These are phyloP conservation scores for Sphaeramia orbicularis DNA, from an alignment of 2,797 vertebrate genomes.

Conservation along the genomic window DNA sequence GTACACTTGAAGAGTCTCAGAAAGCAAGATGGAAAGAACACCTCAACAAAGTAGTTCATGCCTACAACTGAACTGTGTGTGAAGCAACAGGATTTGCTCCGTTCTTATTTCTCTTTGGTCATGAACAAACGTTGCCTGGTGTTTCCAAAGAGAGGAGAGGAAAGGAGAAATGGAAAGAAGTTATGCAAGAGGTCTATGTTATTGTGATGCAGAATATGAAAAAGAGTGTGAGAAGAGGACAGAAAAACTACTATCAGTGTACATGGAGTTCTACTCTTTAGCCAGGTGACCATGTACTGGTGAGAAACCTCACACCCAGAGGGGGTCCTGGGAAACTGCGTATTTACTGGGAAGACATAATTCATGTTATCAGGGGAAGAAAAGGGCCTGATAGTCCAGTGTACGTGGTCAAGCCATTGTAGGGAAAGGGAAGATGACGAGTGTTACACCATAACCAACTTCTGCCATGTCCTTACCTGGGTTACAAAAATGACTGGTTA, in stretches of 20 bases:
- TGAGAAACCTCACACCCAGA: neutral
- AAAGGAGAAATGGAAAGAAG: neutral
- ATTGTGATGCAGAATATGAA: neutral
- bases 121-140: neutral
- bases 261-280: neutral
- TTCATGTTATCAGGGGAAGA: slow-evolving; percentile 5
- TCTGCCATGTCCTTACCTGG: too few relatives aligned
- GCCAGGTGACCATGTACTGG: slow-evolving; percentile 2
- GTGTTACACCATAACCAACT: too few relatives aligned
- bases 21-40: neutral
- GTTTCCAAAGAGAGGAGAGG: neutral
- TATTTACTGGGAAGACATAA: neutral
- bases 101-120: slow-evolving; percentile 1
- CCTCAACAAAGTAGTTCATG: neutral
- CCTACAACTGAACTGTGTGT: neutral
- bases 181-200: neutral
- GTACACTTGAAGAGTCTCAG: neutral
- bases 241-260: neutral
- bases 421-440: too few relatives aligned
- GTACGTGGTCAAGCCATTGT: slow-evolving; percentile 4
- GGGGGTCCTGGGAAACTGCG: neutral
- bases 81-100: neutral
- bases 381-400: slow-evolving; percentile 30
- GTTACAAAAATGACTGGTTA: too few relatives aligned
- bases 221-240: neutral